Evolutionary conservation across 2,113 vertebrate genomes (phyloP), one percentile per base, ranked within the genome.

Genomic region (Poecile atricapillus): DNA sequence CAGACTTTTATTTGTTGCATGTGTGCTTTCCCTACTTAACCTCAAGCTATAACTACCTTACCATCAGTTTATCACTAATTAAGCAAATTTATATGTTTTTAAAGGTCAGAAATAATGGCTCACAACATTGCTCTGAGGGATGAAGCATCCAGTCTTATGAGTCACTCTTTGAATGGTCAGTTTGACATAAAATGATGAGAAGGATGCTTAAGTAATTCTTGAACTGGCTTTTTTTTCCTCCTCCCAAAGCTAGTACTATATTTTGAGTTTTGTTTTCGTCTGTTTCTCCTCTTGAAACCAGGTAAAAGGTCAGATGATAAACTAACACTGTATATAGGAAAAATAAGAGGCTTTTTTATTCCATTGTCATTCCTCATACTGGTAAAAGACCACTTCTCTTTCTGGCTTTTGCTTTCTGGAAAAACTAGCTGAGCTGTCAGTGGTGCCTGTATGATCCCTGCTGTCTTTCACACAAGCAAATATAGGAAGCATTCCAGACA

Each of bases 31-130:
- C 49, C 41, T 75, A 49, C 35, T 91, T 71, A 85, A 85, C 56
- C 35, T 89, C 30, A 50, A 71, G 55, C 78, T 93, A 31, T 83
- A 79, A 73, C 28, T 52, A 41, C 53, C 78, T 90, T 88, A 49
- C 17, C 21, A 37, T 91, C 78, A 91, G 44, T 21, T 73, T 83
- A 85, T 67, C 25, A 33, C 41, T 70, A 94, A 50, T 78, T 87
- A 94, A 91, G 27, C 74, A 47, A 77, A 88, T 67, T 89, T 47
- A 30, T 71, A 55, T 69, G n/a, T 46, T 91, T 95, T 84, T 80
- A 85, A 95, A 87, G 74, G 67, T 77, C 78, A 90, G 74, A 91
- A 95, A 55, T 94, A 94, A 91, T 35, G 74, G 41, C 50, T 89
- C 5, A 30, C 39, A 85, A 19, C 28, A n/a, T 68, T 94, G 27